A percentile compares a stretch with the other conserved stretches of the same genome.
These are phyloP conservation scores for Grus americana DNA, from an alignment of 2,113 vertebrate genomes.

Conservation along the genomic window DNA sequence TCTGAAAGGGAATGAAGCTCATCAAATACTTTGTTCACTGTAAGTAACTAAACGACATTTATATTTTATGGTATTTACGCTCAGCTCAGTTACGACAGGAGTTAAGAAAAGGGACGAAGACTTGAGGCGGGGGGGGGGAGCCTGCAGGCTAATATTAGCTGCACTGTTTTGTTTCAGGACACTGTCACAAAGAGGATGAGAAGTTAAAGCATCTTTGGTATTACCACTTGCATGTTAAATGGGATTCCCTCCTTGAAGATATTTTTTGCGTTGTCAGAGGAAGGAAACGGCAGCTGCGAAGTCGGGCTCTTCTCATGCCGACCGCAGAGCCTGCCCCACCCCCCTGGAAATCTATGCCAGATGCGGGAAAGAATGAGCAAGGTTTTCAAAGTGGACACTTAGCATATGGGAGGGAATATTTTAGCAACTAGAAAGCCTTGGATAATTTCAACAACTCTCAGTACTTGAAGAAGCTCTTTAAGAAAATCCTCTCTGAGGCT, in stretches of 20 bases:
- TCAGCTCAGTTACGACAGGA: neutral
- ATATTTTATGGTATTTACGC: neutral
- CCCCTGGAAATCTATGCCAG: conserved; percentile 73
- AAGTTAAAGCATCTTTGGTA: conserved; percentile 31
- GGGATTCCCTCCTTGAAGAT: conserved; percentile 72
- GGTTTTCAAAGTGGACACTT: conserved; percentile 64
- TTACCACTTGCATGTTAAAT: conserved; percentile 65
- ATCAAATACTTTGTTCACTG: neutral
- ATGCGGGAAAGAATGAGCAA: conserved; percentile 64
- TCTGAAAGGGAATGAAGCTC: neutral
- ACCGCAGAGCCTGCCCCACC: conserved; percentile 49
- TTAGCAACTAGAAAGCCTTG: neutral
- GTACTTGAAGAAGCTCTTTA: neutral
- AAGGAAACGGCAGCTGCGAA: conserved; percentile 69
- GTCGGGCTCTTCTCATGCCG: conserved; percentile 43
- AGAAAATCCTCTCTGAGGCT: neutral
- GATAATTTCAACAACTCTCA: neutral
- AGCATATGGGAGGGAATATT: conserved; percentile 33
- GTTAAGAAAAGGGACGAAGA: neutral
- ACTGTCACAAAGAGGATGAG: conserved; percentile 41
- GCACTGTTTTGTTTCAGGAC: conserved; percentile 33
- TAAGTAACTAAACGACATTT: neutral
- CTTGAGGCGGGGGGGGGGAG: neutral
- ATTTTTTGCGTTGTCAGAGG: conserved; percentile 69
- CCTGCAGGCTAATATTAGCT: neutral